Evolutionary conservation across 2,113 vertebrate genomes (phyloP), one percentile per base, ranked within the genome.

Genomic region (Emydocephalus ijimae): DNA sequence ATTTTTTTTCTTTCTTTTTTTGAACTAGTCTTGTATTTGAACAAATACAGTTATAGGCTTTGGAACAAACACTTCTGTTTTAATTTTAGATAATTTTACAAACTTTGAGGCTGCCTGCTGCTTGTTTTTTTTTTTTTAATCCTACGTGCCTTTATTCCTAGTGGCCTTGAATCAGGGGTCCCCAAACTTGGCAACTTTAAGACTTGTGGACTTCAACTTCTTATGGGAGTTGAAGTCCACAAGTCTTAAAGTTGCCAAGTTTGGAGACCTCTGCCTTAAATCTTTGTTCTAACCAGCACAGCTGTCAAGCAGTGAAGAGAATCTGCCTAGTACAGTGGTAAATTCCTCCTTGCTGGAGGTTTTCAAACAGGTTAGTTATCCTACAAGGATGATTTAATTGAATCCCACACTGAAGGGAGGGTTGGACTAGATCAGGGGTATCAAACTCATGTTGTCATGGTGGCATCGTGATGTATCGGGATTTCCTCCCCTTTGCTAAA

Each of bases 91-190:
- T 96, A 96, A 93, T 95, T 95, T 96, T 94, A 90, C 0, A 95
- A 94, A 90, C 93, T 95, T 92, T 92, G 85, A 96, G 54, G 55
- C 39, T 95, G 96, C 93, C 97, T 97, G 97, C 97, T 52, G 10
- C 29, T 55, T 88, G 26, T 29, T 87, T n/a, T 20, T 18, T 88
- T 18, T 88, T 86, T 50, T 26, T 90, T 92, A 93, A 96, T 97
- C 97, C 97, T 97, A 96, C 0, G 98, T 98, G 98, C 98, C 98
- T 98, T 98, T 97, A 96, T 97, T 97, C 97, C 97, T 97, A 96
- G 97, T 97, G 97, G 98, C 98, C 97, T 50, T 50, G 48, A 50
- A 50, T 50, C 48, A 50, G 48, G 48, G 48, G 48, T 50, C 48
- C 48, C 48, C 48, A 50, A 50, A 50, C 8, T 50, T 50, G 48